Conservation (phyloP, 2,113 vertebrate genomes). For the Hypocryptadius cinnamomeus region DNA sequence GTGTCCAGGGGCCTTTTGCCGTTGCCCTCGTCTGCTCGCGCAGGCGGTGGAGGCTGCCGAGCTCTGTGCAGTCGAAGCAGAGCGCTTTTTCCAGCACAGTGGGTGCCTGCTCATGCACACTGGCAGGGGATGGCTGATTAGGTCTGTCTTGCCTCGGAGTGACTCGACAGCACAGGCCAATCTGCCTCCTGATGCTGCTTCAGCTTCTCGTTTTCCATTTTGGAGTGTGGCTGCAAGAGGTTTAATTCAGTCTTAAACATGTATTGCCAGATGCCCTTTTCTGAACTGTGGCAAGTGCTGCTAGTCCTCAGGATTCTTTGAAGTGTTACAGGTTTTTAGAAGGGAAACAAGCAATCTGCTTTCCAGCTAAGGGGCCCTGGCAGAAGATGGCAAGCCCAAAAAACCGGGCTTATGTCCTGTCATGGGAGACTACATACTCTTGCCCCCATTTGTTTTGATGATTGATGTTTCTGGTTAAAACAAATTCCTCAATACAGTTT, state of each 20-base stretch:
- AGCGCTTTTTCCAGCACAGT: conserved; percentile 34
- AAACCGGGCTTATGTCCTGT: neutral
- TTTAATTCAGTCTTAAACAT: neutral
- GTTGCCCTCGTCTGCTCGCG: neutral
- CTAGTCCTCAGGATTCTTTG: neutral
- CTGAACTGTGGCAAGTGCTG: neutral
- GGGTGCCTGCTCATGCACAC: conserved; percentile 49
- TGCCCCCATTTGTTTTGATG: neutral
- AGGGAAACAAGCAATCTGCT: neutral
- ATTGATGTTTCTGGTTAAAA: neutral
- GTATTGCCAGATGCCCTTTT: neutral
- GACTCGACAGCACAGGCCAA: neutral
- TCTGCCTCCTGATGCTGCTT: conserved; percentile 36
- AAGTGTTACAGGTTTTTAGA: neutral
- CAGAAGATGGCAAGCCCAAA: neutral
- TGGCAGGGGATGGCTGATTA: conserved; percentile 27
- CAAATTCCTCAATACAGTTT: neutral
- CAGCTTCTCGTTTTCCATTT: neutral
- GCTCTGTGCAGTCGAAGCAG: neutral
- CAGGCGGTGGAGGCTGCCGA: neutral
- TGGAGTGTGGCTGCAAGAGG: neutral
- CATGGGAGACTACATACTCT: fast-evolving
- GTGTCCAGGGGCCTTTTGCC: neutral
- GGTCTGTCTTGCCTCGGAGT: conserved; percentile 26
- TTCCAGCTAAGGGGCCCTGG: neutral